Base-by-base conservation (phyloP, 1,140 invertebrate genomes). In the Zeugodacus cucurbitae region DNA sequence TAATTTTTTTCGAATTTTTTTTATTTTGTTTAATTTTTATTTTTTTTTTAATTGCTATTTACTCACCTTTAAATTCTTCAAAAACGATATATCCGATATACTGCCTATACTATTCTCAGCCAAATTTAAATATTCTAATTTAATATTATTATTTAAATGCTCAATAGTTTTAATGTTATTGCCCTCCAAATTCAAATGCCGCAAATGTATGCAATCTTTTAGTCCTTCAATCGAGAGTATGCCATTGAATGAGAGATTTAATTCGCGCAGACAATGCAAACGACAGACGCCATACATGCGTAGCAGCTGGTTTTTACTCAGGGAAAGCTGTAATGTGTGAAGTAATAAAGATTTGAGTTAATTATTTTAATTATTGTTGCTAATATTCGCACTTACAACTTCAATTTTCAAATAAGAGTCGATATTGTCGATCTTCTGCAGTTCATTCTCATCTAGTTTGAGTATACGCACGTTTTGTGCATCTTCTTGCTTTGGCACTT, bases 161-260 rank as follows among this genome's bases (percentile, higher is more conserved):
- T 98, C 97, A 91, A 98, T 97, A 20, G 96, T 96, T 95, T 98
- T 95, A 58, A 96, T 95, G 89, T 94, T 95, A 89, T 95, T 95
- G 87, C 95, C 95, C 94, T 94, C 90, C 93, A 95, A 88, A 89
- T 93, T 94, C 37, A 98, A 94, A 90, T 96, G 96, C 91, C 96
- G 96, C 86, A 98, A 94, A 91, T 97, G 96, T 85, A 95, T 94
- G 89, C 98, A 95, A 48, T 98, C 97, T 93, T 97, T 97, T 10
- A 98, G 94, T 34, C 97, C 97, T 94, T 98, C 97, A 90, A 98
- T 98, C 41, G 96, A 96, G 10, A 97, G 94, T 89, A 98, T 97
- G 85, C 96, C 96, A 94, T 98, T 98, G 93, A 97, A 96, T 82
- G 97, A 96, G 41, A 98, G 94, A 94, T 98, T 97, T 89, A 98